Evolutionary conservation across 1,140 invertebrate genomes (phyloP).

Genomic region (Lepidurus apus): DNA sequence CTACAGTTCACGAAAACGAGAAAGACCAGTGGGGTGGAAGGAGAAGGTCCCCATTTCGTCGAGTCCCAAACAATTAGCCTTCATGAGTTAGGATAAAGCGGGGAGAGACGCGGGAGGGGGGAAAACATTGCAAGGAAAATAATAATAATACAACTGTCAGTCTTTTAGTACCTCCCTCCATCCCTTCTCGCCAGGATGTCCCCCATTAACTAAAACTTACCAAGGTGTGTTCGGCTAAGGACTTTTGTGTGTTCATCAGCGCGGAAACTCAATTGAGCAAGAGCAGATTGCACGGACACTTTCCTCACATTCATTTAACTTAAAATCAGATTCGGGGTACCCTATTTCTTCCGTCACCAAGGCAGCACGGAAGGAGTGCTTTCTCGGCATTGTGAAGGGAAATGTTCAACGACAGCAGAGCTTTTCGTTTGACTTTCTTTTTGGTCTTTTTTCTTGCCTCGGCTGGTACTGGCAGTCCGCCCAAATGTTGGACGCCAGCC

Average conservation of each 20-base stretch:
- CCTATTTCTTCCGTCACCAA: slow-evolving; percentile 12
- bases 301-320: slow-evolving; percentile 7
- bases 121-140: too few species aligned
- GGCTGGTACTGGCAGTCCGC: neutral
- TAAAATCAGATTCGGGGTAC: slow-evolving; percentile 1
- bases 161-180: too few species aligned
- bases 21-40: too few species aligned
- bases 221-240: neutral
- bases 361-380: neutral
- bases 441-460: neutral
- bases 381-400: neutral
- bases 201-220: neutral
- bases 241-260: neutral
- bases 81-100: too few species aligned
- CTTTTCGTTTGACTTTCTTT: neutral
- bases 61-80: too few species aligned
- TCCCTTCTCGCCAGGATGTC: neutral
- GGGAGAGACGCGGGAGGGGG: too few species aligned
- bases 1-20: too few species aligned
- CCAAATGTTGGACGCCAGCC: neutral
- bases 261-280: neutral
- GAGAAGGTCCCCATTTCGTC: too few species aligned
- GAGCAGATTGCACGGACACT: slow-evolving; percentile 1
- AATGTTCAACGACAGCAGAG: neutral
- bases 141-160: too few species aligned